Base-by-base conservation (phyloP, 2,113 vertebrate species). In the Murina feae region DNA sequence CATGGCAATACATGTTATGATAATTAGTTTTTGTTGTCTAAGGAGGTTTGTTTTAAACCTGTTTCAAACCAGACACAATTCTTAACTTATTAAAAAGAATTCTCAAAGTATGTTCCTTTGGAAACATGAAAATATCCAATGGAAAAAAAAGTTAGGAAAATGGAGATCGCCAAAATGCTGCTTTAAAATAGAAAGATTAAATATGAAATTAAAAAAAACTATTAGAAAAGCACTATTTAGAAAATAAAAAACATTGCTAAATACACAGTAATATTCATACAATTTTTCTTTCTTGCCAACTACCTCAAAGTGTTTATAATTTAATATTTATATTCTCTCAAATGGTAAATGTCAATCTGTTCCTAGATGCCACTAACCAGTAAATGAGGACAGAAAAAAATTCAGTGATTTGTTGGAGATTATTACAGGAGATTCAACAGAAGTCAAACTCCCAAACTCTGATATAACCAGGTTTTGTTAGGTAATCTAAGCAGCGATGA, bases 371-470 rank as follows among this genome's bases (percentile, higher is more conserved):
- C n/a, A 86, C 10, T 71, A n/a, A 47, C 25, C 37, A 95, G 35
- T 72, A 86, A 95, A 85, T 82, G 63, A 84, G 11, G 65, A 60
- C 42, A 89, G 69, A 90, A 84, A 93, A 81, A 13, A 84, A 55
- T 76, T 14, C 51, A 65, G 51, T 86, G 14, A 90, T 82, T 66
- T 94, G 63, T 44, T 9, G 23, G 21, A 65, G 44, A 60, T 71
- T 30, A 95, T 55, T 79, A 93, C 20, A 86, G 60, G 39, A 69
- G 79, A 76, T 74, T 12, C 51, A 86, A 66, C 6, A 95, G 9
- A 92, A 91, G 55, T 87, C 65, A 94, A 80, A 88, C 25, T 79
- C 72, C 23, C 85, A 79, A 94, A 89, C 5, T 94, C 72, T 91
- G 74, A 88, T 47, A 85, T n/a, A n/a, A n/a, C 32, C 32, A 95